Base-by-base conservation (phyloP, 2,797 vertebrate species). In the Gallinago stenura region DNA sequence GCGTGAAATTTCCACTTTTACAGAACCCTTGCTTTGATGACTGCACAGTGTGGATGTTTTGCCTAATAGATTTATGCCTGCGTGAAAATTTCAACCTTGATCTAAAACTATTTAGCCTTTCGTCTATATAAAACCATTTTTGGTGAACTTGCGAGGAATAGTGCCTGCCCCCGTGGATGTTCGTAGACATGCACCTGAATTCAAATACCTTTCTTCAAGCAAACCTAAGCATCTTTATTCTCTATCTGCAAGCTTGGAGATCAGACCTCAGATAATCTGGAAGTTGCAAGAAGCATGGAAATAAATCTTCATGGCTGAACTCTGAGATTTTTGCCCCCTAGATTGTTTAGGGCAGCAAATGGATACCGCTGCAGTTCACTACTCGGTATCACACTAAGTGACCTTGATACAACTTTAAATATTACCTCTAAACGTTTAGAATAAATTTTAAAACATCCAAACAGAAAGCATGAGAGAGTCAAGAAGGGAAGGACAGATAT, bases 1-100 rank as follows among this genome's bases (percentile, higher is more conserved):
- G 82, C 54, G 5, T 82, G 87, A 83, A 92, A 95, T 95, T 86
- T 89, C 57, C 72, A 92, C 93, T 89, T 95, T 65, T 83, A 81
- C 86, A 93, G 73, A 94, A 62, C 12, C 6, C 3, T 17, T 46
- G 53, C 92, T 95, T 96, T 94, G 87, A 94, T 97, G 91, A 77
- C 53, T 57, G 15, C 56, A 80, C 20, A 83, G 8, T 43, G 56
- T 51, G 61, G 65, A 91, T 83, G 92, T 87, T 89, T 68, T 90
- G 56, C 37, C 35, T 46, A 64, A 39, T 15, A 93, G 65, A 87
- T 77, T 91, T 69, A 83, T 31, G 33, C 19, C 48, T 70, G 10
- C 17, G 3, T 39, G 61, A 19, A 73, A 93, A 87, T 85, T 85
- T 93, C 60, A 77, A 50, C 11, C 45, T 69, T 77, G 41, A 64